A percentile compares a stretch with the other conserved stretches of the same genome.
These are phyloP conservation scores for Idaea straminata DNA, from an alignment of 2,888 invertebrate species.

Conservation along the genomic window DNA sequence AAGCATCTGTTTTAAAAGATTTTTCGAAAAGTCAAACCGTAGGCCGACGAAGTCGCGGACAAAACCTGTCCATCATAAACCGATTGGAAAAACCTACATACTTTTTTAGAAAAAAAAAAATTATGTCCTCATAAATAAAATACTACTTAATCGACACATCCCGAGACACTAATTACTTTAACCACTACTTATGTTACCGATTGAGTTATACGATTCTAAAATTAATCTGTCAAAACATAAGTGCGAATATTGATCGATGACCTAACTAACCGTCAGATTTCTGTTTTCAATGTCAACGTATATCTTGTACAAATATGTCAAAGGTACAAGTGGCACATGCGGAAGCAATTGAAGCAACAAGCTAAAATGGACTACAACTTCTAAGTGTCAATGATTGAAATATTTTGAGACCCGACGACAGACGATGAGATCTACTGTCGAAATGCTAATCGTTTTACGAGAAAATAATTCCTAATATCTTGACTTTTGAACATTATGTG, in stretches of 20 bases:
- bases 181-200: background rate
- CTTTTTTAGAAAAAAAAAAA: background rate
- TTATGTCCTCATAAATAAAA: background rate
- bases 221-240: slow-evolving; percentile 3
- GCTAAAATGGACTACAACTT: slow-evolving; percentile 25
- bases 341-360: slow-evolving; percentile 28
- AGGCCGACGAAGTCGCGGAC: too few species aligned
- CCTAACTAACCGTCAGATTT: slow-evolving; percentile 15
- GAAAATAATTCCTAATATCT: slow-evolving; percentile 21
- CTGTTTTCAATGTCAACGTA: slow-evolving; percentile 41
- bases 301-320: slow-evolving; percentile 41
- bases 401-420: slow-evolving; percentile 12
- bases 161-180: background rate
- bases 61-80: background rate
- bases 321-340: slow-evolving; percentile 36
- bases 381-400: slow-evolving; percentile 7
- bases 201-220: background rate
- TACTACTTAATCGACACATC: background rate
- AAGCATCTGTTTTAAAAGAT: too few species aligned
- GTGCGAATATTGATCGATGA: slow-evolving; percentile 11
- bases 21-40: too few species aligned
- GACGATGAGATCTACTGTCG: slow-evolving; percentile 19
- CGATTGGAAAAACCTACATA: background rate
- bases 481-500: slow-evolving; percentile 15
- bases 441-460: slow-evolving; percentile 19